Evolutionary conservation across 2,888 invertebrate species (phyloP).

Genomic region (Hemithea aestivaria): DNA sequence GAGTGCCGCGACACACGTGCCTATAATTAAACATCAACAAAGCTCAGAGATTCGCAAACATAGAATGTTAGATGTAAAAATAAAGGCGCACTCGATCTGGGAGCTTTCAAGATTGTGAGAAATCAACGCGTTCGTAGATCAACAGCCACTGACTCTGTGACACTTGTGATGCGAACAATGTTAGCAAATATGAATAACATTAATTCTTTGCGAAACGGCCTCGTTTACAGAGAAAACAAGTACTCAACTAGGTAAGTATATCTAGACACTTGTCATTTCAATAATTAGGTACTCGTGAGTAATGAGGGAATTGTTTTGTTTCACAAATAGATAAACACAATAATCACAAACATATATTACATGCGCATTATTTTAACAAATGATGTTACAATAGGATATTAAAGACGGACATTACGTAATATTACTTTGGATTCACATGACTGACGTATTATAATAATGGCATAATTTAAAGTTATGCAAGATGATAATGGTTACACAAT

Average conservation of each 20-base stretch:
- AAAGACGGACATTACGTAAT: not conserved
- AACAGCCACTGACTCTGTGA: slow-evolving; percentile 7
- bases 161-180: slow-evolving; percentile 6
- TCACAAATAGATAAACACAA: slow-evolving; percentile 13
- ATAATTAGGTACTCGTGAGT: slow-evolving; percentile 12
- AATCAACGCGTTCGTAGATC: slow-evolving; percentile 4
- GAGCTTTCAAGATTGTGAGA: not conserved
- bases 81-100: slow-evolving; percentile 1
- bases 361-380: slow-evolving; percentile 6
- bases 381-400: slow-evolving; percentile 8
- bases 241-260: slow-evolving; percentile 7
- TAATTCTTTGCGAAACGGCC: slow-evolving; percentile 13
- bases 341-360: slow-evolving; percentile 9
- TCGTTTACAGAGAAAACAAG: slow-evolving; percentile 14
- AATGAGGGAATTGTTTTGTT: slow-evolving; percentile 20
- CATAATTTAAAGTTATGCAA: too few relatives aligned
- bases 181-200: slow-evolving; percentile 4
- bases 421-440: too few relatives aligned
- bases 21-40: slow-evolving; percentile 57
- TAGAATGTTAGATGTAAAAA: slow-evolving; percentile 10
- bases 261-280: slow-evolving; percentile 14
- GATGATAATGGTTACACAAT: not conserved
- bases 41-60: slow-evolving; percentile 29
- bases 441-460: too few relatives aligned
- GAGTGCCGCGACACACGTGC: slow-evolving; percentile 31